A percentile compares a stretch with the other conserved stretches of the same genome.
Conservation (phyloP, 1,140 invertebrate genomes). For the Heliconius hewitsoni region DNA sequence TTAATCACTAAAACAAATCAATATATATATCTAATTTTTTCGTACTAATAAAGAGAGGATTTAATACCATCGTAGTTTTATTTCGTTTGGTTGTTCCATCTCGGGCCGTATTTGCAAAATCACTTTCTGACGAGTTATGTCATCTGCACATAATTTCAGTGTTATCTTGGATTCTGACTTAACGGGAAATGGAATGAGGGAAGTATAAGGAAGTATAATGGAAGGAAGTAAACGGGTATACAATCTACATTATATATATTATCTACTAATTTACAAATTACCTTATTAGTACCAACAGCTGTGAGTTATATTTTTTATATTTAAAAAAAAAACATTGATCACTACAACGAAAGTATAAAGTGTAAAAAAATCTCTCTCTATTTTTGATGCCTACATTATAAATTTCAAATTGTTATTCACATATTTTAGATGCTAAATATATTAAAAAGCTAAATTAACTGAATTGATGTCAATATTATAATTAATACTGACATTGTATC, state of each 20-base stretch:
- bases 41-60: neutral
- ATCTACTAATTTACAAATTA: too few relatives aligned
- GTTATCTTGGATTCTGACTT: neutral
- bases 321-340: too few relatives aligned
- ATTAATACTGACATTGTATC: too few relatives aligned
- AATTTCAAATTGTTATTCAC: too few relatives aligned
- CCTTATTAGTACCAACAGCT: too few relatives aligned
- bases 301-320: too few relatives aligned
- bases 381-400: too few relatives aligned
- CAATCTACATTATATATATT: neutral
- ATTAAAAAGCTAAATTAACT: too few relatives aligned
- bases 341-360: too few relatives aligned
- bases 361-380: too few relatives aligned
- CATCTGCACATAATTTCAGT: slow-evolving; percentile 11
- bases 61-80: neutral
- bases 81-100: neutral
- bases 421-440: too few relatives aligned
- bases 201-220: neutral
- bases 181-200: neutral
- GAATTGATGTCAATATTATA: too few relatives aligned
- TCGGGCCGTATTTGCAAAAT: slow-evolving; percentile 1
- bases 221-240: neutral
- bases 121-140: slow-evolving; percentile 6
- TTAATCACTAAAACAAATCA: neutral
- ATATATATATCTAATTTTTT: neutral